Base-by-base conservation (phyloP, 2,113 vertebrate species). In the Cyprinodon brontotheroides region DNA sequence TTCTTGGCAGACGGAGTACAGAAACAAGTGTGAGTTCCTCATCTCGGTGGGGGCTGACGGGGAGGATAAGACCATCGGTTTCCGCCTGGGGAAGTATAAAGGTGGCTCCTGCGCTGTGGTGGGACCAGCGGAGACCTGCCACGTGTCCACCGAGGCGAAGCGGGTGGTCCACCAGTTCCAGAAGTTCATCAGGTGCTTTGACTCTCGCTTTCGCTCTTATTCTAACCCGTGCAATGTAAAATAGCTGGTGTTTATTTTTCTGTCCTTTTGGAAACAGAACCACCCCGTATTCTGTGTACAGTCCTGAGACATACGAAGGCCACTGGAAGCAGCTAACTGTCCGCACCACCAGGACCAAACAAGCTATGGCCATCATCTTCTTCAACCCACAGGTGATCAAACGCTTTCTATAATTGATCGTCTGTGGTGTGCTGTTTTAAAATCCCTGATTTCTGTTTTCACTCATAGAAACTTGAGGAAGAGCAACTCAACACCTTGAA, bases 11-110 rank as follows among this genome's bases (percentile, higher is more conserved):
- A 99, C 94, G 0, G 96, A 96, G 75, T 99, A 99, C 92, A 96
- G 98, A 61, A 99, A 99, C 93, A 99, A 99, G 90, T 99, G 97
- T 61, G 98, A 99, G 92, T 99, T 98, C 91, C 94, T 99, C 86
- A 95, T 99, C 61, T 97, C 97, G 1, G 65, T 93, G 73, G 97
- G 98, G 9, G 96, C 96, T 0, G 94, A 97, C 6, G 96, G 96
- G 7, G 93, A 96, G 80, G 96, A 98, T 78, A 99, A 99, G 93
- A 99, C 96, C 0, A 94, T 99, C 7, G 97, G 98, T 41, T 99
- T 97, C 91, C 96, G 98, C 38, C 93, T 99, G 72, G 96, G 97
- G 75, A 99, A 98, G 87, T 99, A 99, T 75, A 98, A 98, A 89
- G 97, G 97, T 3, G 98, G 98, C 11, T 96, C 96, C 0, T 98